These are phyloP conservation scores for Tinamus major DNA, from an alignment of 2,797 vertebrate genomes.

Conservation along the genomic window DNA sequence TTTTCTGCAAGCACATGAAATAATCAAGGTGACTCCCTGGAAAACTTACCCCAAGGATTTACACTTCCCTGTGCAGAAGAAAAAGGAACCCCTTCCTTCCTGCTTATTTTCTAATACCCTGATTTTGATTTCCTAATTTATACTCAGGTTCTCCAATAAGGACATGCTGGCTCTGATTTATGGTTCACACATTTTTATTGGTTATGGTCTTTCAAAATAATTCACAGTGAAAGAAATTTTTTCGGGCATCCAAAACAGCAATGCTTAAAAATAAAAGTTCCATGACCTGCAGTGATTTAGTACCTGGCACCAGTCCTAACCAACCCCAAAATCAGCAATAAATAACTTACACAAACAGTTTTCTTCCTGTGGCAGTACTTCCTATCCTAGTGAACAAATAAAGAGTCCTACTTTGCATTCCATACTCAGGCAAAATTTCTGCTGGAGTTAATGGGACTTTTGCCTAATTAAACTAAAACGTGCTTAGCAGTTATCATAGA, in stretches of 20 bases:
- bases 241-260: conserved; percentile 59
- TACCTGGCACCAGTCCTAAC: conserved; percentile 55
- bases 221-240: conserved; percentile 64
- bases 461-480: background rate
- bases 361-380: conserved; percentile 50
- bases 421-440: background rate
- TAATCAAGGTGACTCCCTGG: background rate
- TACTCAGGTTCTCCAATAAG: conserved; percentile 1
- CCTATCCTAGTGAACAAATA: conserved; percentile 33
- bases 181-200: conserved; percentile 13
- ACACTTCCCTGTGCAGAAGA: background rate
- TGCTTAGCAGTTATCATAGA: background rate
- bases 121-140: conserved; percentile 12
- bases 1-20: background rate
- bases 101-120: background rate
- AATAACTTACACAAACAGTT: conserved; percentile 54
- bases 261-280: conserved; percentile 66
- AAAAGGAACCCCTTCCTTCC: background rate
- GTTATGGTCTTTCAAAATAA: conserved; percentile 60
- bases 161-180: conserved; percentile 34
- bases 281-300: conserved; percentile 67
- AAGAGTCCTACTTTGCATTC: background rate
- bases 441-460: background rate
- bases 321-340: conserved; percentile 49
- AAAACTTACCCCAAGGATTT: background rate